These are phyloP conservation scores for Opisthocomus hoazin DNA, from an alignment of 2,113 vertebrate species.

Conservation along the genomic window DNA sequence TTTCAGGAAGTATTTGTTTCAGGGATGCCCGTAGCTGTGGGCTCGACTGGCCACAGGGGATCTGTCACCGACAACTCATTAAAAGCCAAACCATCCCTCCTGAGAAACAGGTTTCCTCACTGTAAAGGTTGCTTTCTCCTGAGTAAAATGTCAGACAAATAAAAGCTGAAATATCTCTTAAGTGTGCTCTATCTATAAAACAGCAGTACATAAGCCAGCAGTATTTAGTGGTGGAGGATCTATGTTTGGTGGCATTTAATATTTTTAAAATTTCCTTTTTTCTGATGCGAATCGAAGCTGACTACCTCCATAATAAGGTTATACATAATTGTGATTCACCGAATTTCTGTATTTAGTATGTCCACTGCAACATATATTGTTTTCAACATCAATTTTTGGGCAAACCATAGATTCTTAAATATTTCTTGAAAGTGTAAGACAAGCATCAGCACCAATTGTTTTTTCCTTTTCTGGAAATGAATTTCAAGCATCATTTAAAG, in stretches of 20 bases:
- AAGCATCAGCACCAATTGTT: not conserved
- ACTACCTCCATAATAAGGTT: not conserved
- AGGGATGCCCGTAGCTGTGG: not conserved
- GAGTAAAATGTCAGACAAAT: conserved; percentile 67
- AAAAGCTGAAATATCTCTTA: conserved; percentile 50
- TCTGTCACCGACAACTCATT: conserved; percentile 63
- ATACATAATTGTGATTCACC: not conserved
- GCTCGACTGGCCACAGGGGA: conserved; percentile 55
- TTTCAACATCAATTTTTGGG: not conserved
- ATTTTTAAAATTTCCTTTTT: not conserved
- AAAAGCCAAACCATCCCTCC: conserved; percentile 52
- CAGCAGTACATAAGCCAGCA: not conserved
- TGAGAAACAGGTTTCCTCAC: conserved; percentile 67
- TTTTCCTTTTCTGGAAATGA: not conserved
- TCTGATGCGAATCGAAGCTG: not conserved
- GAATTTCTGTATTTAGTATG: not conserved
- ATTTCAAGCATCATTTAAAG: not conserved
- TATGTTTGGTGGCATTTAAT: not conserved
- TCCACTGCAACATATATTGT: not conserved
- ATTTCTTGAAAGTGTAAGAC: not conserved
- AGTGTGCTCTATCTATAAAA: conserved; percentile 8
- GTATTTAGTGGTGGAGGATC: not conserved
- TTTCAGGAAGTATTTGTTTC: conserved; percentile 61
- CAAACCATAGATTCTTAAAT: not conserved
- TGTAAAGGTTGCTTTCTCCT: conserved; percentile 28